These are phyloP conservation scores for Halcyon chelicuti DNA, from an alignment of 2,797 vertebrate genomes.

Conservation along the genomic window DNA sequence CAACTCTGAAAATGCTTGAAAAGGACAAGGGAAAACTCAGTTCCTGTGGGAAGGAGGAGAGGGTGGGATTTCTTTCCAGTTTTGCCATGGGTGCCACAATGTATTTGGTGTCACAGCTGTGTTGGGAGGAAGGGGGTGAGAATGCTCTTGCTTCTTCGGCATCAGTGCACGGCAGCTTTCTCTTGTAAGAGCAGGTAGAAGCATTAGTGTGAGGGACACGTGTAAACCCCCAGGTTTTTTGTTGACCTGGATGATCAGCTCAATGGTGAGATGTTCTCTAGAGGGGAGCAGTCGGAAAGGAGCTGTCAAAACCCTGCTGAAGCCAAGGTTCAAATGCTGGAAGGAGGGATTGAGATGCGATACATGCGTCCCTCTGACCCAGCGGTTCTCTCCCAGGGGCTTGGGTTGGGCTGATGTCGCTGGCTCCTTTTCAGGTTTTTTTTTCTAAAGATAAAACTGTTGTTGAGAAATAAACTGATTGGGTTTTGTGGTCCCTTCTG, in stretches of 20 bases:
- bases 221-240: neutral
- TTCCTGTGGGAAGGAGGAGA: neutral
- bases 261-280: neutral
- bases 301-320: neutral
- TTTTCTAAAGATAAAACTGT: neutral
- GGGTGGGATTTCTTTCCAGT: neutral
- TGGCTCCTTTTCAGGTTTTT: neutral
- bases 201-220: no score
- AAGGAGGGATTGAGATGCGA: accelerated
- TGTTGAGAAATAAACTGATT: neutral
- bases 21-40: neutral
- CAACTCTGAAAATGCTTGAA: neutral
- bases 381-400: no score
- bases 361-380: accelerated
- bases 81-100: neutral
- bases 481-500: neutral
- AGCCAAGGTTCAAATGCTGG: neutral
- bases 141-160: neutral
- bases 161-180: neutral
- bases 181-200: neutral
- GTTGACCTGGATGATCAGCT: neutral
- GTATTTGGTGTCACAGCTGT: neutral
- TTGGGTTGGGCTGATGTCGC: accelerated
- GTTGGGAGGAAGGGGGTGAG: neutral
- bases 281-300: neutral